Percentiles rank a stretch among this genome's conserved stretches.
Evolutionary conservation across 2,797 vertebrate species (phyloP).

Genomic region (Tenualosa ilisha): DNA sequence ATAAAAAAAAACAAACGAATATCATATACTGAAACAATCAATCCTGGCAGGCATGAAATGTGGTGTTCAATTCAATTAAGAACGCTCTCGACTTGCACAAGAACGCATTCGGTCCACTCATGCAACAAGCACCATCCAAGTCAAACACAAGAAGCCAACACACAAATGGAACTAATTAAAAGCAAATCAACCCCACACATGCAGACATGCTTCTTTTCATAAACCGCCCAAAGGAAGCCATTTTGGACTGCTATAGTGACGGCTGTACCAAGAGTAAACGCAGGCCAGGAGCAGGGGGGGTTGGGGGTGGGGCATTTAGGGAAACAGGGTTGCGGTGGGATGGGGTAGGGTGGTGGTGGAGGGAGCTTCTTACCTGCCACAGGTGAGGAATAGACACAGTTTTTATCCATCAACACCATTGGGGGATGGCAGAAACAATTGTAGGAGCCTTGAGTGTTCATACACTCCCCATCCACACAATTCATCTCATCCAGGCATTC

Average conservation of each 20-base stretch:
- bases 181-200: neutral
- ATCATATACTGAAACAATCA: neutral
- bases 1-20: neutral
- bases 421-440: constrained; percentile 91
- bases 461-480: constrained; percentile 86
- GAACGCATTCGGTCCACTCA: neutral
- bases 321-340: neutral
- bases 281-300: neutral
- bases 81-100: neutral
- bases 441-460: constrained; percentile 91
- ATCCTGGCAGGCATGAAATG: neutral
- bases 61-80: constrained; percentile 6
- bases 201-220: neutral
- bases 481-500: constrained; percentile 89
- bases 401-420: constrained; percentile 81
- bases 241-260: neutral
- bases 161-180: neutral
- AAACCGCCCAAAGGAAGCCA: neutral
- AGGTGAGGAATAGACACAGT: constrained; percentile 76
- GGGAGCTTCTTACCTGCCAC: constrained; percentile 70
- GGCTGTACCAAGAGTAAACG: neutral
- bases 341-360: neutral
- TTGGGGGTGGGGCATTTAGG: neutral
- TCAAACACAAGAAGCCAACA: neutral
- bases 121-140: neutral